Conservation (phyloP, 2,797 vertebrate species). For the Bradypodion ventrale region DNA sequence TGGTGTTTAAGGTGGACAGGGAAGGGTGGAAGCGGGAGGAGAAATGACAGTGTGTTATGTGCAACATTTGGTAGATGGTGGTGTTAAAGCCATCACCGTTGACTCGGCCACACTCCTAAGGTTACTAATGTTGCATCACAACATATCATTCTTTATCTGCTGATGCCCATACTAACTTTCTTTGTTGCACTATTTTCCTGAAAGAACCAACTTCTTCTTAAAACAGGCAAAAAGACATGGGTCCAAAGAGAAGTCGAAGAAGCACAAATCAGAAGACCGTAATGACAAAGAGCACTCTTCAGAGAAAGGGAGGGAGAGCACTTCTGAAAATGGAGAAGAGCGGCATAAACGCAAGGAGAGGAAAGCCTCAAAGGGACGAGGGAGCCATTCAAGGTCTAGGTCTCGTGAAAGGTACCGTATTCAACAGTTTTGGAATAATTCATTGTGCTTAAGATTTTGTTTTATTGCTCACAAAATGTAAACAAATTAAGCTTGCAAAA, state of each 20-base stretch:
- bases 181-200: slow-evolving; percentile 99
- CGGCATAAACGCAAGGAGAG: slow-evolving; percentile 90
- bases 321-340: slow-evolving; percentile 93
- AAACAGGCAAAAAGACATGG: slow-evolving; percentile 99
- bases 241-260: slow-evolving; percentile 91
- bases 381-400: slow-evolving; percentile 90
- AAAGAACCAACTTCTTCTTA: slow-evolving; percentile 99
- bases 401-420: slow-evolving; percentile 89
- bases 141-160: slow-evolving; percentile 79
- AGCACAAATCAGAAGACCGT: slow-evolving; percentile 87
- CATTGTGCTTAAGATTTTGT: neutral
- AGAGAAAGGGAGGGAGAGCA: slow-evolving; percentile 86
- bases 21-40: slow-evolving; percentile 10
- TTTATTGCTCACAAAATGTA: neutral
- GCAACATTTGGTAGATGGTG: slow-evolving; percentile 69
- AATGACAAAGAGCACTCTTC: slow-evolving; percentile 84
- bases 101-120: slow-evolving; percentile 77
- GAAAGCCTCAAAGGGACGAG: slow-evolving; percentile 85
- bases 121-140: slow-evolving; percentile 87
- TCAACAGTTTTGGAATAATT: neutral
- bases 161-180: slow-evolving; percentile 98
- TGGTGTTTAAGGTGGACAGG: slow-evolving; percentile 49
- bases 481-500: neutral
- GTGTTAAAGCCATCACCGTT: slow-evolving; percentile 65
- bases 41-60: slow-evolving; percentile 40